Percentiles rank a stretch among this genome's conserved stretches.
These are phyloP conservation scores for Girardinichthys multiradiatus DNA, from an alignment of 2,113 vertebrate genomes.

Conservation along the genomic window DNA sequence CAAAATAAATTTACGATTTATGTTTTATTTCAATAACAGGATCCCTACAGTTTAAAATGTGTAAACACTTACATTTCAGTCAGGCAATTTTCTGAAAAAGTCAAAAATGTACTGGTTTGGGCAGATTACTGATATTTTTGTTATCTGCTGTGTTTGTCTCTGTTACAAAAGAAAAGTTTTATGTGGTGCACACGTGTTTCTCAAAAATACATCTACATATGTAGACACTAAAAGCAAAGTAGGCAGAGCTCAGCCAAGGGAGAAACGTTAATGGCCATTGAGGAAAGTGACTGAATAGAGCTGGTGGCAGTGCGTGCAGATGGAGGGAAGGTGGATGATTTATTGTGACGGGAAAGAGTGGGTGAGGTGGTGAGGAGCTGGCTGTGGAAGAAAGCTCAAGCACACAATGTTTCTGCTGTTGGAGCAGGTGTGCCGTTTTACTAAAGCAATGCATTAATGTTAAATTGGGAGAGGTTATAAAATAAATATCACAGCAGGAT, in stretches of 20 bases:
- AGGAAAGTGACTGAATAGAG: constrained; percentile 34
- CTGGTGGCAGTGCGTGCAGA: constrained; percentile 29
- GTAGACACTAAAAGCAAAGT: neutral
- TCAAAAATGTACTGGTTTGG: neutral
- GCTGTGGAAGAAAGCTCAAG: constrained; percentile 12
- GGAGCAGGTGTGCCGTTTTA: constrained; percentile 43
- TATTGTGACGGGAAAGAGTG: constrained; percentile 36
- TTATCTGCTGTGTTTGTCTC: neutral
- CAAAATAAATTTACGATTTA: neutral
- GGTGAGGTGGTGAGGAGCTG: constrained; percentile 11
- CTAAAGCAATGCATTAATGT: constrained; percentile 46
- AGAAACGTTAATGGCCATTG: neutral
- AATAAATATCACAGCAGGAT: constrained; percentile 42
- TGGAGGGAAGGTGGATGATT: constrained; percentile 50
- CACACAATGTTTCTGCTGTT: constrained; percentile 1
- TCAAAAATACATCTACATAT: neutral
- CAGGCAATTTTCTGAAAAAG: neutral
- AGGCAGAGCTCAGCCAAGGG: neutral
- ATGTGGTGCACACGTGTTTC: neutral
- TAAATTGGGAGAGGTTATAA: constrained; percentile 35
- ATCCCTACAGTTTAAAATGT: neutral
- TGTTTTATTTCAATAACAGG: neutral
- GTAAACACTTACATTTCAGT: neutral
- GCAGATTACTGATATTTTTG: neutral
- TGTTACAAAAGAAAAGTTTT: neutral